Evolutionary conservation across 2,888 invertebrate species (phyloP).

Genomic region (Erpobdella octoculata): DNA sequence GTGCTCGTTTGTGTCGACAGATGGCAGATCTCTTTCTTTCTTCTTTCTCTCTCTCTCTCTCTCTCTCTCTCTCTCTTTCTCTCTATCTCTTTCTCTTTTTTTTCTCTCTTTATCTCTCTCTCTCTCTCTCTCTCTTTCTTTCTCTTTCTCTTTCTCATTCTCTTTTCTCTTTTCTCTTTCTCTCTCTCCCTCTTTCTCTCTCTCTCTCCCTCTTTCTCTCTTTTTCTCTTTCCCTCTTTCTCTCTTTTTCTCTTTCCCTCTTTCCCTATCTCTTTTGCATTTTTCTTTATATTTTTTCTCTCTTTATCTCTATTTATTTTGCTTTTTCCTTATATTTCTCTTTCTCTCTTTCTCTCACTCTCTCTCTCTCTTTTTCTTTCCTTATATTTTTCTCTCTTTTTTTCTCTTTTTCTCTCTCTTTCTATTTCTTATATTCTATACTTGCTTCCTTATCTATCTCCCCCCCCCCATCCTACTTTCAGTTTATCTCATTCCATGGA

Average conservation of each 20-base stretch:
- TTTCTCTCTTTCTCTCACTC: background rate
- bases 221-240: constrained; percentile 1
- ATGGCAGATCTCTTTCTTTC: no score
- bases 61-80: no score
- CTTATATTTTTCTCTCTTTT: no score
- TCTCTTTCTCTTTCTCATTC: background rate
- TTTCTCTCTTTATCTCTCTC: no score
- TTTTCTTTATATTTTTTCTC: background rate
- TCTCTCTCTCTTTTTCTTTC: no score
- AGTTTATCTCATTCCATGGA: background rate
- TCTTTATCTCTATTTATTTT: background rate
- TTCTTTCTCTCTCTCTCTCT: no score
- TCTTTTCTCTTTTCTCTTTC: constrained; percentile 1
- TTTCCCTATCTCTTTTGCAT: background rate
- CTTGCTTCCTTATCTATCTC: background rate
- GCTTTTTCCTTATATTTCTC: background rate
- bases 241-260: constrained; percentile 1
- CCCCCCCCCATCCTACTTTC: background rate
- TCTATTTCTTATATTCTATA: background rate
- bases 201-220: constrained; percentile 1
- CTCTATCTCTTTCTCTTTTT: no score
- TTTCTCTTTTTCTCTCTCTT: background rate
- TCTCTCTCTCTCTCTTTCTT: background rate
- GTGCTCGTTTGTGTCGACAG: no score
- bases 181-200: background rate